Percentiles rank a stretch among this genome's conserved stretches.
These are phyloP conservation scores for Himalopsyche phryganea DNA, from an alignment of 1,140 invertebrate genomes.

Conservation along the genomic window DNA sequence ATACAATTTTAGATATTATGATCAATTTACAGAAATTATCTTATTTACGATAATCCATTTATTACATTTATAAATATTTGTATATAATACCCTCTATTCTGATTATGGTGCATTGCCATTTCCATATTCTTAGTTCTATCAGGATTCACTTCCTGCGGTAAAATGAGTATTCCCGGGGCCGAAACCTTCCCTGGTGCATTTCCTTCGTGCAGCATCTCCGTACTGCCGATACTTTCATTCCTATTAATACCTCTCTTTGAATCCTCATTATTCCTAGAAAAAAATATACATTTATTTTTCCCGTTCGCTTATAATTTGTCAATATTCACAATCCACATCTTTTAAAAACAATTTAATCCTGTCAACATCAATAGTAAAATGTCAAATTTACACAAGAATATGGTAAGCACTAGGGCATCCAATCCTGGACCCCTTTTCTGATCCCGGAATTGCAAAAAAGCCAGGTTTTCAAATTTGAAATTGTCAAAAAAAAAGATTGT, in stretches of 20 bases:
- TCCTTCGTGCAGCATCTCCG: constrained; percentile 9
- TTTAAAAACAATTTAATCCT: too few relatives aligned
- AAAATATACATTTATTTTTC: not conserved
- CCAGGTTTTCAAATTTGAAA: too few relatives aligned
- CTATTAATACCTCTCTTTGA: constrained; percentile 1
- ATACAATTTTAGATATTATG: not conserved
- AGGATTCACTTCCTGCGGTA: constrained; percentile 14
- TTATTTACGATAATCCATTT: not conserved
- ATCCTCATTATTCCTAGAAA: constrained; percentile 14
- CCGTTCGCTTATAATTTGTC: too few relatives aligned
- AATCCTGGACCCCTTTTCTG: too few relatives aligned
- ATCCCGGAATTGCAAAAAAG: too few relatives aligned
- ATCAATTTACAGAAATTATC: not conserved
- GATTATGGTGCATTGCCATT: constrained; percentile 9
- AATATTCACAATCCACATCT: too few relatives aligned
- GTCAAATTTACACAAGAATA: too few relatives aligned
- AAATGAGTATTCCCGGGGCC: constrained; percentile 29
- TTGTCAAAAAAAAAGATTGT: too few relatives aligned
- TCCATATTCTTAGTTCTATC: constrained; percentile 21
- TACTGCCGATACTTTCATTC: constrained; percentile 6
- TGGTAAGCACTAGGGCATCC: too few relatives aligned
- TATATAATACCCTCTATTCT: constrained; percentile 22
- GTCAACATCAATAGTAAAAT: too few relatives aligned
- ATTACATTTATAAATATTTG: not conserved
- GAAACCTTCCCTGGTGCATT: constrained; percentile 10